Conservation (phyloP, 2,888 invertebrate species). For the Monochamus alternatus region DNA sequence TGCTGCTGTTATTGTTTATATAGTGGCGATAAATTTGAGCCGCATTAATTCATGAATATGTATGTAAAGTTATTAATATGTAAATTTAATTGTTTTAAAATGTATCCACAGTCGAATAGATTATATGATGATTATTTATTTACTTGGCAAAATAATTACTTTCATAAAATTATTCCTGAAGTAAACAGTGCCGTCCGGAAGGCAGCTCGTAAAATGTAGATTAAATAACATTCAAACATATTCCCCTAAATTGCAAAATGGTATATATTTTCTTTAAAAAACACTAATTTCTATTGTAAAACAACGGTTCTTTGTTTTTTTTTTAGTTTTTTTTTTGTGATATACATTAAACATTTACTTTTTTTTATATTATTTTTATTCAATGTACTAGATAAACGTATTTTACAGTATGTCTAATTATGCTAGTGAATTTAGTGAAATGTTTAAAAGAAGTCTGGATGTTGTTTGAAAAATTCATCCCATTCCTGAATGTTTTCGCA, state of each 20-base stretch:
- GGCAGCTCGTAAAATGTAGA: too few species aligned
- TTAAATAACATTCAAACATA: too few species aligned
- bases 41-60: not conserved
- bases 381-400: not conserved
- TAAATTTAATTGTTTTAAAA: not conserved
- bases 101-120: not conserved
- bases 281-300: too few species aligned
- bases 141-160: not conserved
- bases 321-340: too few species aligned
- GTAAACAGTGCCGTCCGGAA: too few species aligned
- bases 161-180: too few species aligned
- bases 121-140: not conserved
- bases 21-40: not conserved
- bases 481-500: conserved; percentile 64
- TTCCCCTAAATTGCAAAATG: too few species aligned
- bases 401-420: not conserved
- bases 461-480: conserved; percentile 62
- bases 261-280: too few species aligned
- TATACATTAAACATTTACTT: too few species aligned
- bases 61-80: not conserved
- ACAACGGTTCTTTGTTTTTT: too few species aligned
- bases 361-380: too few species aligned
- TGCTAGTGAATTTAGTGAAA: not conserved
- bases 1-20: not conserved
- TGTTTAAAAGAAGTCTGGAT: conserved; percentile 59